Evolutionary conservation across 2,888 invertebrate species (phyloP), one percentile per base, ranked within the genome.

Genomic region (Drosophila multiciliata): DNA sequence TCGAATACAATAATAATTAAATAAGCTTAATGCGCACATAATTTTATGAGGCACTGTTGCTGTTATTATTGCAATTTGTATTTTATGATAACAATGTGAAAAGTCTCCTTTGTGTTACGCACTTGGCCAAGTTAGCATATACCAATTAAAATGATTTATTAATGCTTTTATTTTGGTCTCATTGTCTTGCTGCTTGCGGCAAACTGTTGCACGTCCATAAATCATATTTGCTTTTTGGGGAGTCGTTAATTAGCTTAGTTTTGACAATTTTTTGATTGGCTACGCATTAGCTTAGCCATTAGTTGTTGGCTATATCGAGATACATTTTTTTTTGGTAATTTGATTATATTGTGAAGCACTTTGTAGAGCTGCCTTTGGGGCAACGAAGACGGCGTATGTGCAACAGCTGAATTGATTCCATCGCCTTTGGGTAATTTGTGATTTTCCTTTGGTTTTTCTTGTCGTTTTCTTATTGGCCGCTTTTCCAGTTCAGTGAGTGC

Each of bases 71-170:
- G 26, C 61, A 48, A 84, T 82, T 82, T 75, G 71, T 66, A 42
- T 71, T 78, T 70, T 59, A 61, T 75, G 68, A 55, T 49, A 75
- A 72, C 64, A 81, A 73, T 62, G 40, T 50, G 3, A 49, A 54
- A 40, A 54, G 66, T 59, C 45, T 20, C 36, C n/a, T 36, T 40
- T 9, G 48, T 54, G 45, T 12, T 20, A 15, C 26, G 42, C 32
- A 57, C 53, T 75, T 36, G 55, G n/a, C 50, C 57, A 32, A 29
- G 29, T 29, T 29, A 29, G 52, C 68, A 52, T 58, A 60, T 71
- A 77, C 65, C 78, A 81, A 88, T 83, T 83, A 85, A 79, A 72
- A 73, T 88, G 79, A 85, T 85, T 85, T 85, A 85, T 87, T 73
- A 67, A 53, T 60, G 69, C 71, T 70, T 69, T 72, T 23, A 69